Base-by-base conservation (phyloP, 53 echinoderm and acorn worm genomes). In the Arbacia lixula region DNA sequence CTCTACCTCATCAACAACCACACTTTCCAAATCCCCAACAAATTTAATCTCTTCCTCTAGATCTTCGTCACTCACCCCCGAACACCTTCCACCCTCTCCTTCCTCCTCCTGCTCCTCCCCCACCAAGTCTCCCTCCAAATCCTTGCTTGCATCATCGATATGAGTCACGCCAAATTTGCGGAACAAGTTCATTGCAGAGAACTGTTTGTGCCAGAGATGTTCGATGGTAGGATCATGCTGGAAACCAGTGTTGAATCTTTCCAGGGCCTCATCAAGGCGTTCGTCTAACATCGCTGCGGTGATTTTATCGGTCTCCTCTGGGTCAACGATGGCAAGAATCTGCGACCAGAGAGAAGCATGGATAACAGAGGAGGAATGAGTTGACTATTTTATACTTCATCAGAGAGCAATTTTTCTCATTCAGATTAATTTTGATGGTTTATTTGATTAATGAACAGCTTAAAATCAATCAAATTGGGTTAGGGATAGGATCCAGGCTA, bases 201-300 rank as follows among this genome's bases (percentile, higher is more conserved):
- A 81, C 82, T 84, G 87, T 29, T 91, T 87, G 87, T 87, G 87
- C 87, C 83, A 87, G 2, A 91, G 57, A 11, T 76, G 87, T 68
- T 91, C 91, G 56, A 87, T 38, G 5, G 87, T 83, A 14, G 91
- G 66, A 76, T 91, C 91, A 10, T 72, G 87, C 4, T 52, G 29
- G 41, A 38, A 39, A 39, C 50, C 84, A 8, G 73, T 32, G 27
- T 20, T 19, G 76, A 87, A 91, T 57, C 87, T 87, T 24, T 66
- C 40, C 33, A 91, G 41, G 16, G 91, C 87, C 24, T 43, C 27
- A 35, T 91, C 91, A 2, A 53, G 75, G 33, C 55, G 66, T 42
- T 65, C 27, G 51, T 72, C 75, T 19, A 91, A 58, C 87, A 87
- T 91, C 11, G 79, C 61, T 9, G 42, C 75, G 3, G 65, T 67